These are phyloP conservation scores for Epistrophe grossulariae DNA, from an alignment of 2,888 invertebrate species.

Conservation along the genomic window DNA sequence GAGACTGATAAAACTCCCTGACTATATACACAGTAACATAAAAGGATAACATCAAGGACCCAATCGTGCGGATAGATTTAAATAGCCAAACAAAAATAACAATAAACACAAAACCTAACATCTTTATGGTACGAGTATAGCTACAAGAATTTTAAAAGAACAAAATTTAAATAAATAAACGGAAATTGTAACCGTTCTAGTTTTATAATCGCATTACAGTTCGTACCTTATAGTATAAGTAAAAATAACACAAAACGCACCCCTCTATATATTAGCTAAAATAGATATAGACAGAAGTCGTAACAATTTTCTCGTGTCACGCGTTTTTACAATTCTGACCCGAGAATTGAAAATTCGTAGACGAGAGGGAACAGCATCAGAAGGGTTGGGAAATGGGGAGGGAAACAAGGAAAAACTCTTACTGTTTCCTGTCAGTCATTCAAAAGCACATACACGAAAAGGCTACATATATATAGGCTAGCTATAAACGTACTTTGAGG, in stretches of 20 bases:
- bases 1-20: not conserved
- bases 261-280: slow-evolving; percentile 1
- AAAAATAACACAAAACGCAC: slow-evolving; percentile 50
- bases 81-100: slow-evolving; percentile 65
- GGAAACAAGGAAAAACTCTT: slow-evolving; percentile 52
- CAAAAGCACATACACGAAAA: slow-evolving; percentile 45
- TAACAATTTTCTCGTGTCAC: slow-evolving; percentile 73
- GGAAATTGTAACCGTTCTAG: slow-evolving; percentile 76
- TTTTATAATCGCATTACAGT: slow-evolving; percentile 74
- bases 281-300: slow-evolving; percentile 49
- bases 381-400: slow-evolving; percentile 9
- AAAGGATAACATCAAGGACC: slow-evolving; percentile 69
- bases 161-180: slow-evolving; percentile 72
- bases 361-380: not conserved
- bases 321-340: slow-evolving; percentile 76
- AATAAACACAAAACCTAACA: slow-evolving; percentile 41
- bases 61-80: slow-evolving; percentile 72
- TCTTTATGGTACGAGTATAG: slow-evolving; percentile 12
- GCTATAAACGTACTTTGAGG: slow-evolving; percentile 61
- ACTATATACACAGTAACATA: slow-evolving; percentile 17
- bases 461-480: slow-evolving; percentile 34
- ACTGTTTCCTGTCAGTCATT: slow-evolving; percentile 70
- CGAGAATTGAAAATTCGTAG: not conserved
- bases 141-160: slow-evolving; percentile 22
- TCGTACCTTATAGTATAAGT: not conserved